A percentile compares a stretch with the other conserved stretches of the same genome.
These are phyloP conservation scores for Ornithorhynchus anatinus DNA, from an alignment of 2,113 vertebrate genomes.

Conservation along the genomic window DNA sequence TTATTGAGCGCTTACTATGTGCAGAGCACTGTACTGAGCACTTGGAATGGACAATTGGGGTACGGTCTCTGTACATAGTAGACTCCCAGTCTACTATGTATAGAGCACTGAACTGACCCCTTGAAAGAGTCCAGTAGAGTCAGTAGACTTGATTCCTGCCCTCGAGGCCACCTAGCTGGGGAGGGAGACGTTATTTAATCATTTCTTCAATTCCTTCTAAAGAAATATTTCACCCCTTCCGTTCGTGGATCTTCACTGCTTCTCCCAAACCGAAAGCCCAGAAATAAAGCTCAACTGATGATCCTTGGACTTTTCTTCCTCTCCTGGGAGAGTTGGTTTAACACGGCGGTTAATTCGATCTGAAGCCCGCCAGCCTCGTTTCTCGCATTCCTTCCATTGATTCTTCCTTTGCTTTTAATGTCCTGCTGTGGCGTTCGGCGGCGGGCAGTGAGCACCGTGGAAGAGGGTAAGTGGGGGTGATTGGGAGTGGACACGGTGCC, in stretches of 20 bases:
- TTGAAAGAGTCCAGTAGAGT: too few relatives aligned
- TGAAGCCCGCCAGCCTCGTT: not conserved
- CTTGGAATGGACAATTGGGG: too few relatives aligned
- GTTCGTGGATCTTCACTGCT: not conserved
- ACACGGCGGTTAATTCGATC: not conserved
- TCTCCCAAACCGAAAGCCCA: not conserved
- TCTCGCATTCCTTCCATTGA: constrained; percentile 4
- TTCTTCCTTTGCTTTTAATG: constrained; percentile 52
- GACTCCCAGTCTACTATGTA: too few relatives aligned
- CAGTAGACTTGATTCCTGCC: too few relatives aligned
- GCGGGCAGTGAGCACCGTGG: constrained; percentile 84
- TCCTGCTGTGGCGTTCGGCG: constrained; percentile 54
- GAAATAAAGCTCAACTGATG: not conserved
- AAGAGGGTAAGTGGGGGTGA: constrained; percentile 83
- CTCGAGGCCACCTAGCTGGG: too few relatives aligned
- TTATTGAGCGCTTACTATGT: too few relatives aligned
- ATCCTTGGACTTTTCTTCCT: not conserved
- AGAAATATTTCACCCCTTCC: too few relatives aligned
- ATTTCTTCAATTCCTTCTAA: too few relatives aligned
- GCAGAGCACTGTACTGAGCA: too few relatives aligned
- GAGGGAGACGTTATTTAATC: too few relatives aligned
- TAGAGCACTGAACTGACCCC: too few relatives aligned
- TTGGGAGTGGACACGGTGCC: not conserved
- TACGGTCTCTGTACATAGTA: too few relatives aligned
- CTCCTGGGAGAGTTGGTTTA: constrained; percentile 14